Evolutionary conservation across 2,113 vertebrate genomes (phyloP).

Genomic region (Zosterops borbonicus): DNA sequence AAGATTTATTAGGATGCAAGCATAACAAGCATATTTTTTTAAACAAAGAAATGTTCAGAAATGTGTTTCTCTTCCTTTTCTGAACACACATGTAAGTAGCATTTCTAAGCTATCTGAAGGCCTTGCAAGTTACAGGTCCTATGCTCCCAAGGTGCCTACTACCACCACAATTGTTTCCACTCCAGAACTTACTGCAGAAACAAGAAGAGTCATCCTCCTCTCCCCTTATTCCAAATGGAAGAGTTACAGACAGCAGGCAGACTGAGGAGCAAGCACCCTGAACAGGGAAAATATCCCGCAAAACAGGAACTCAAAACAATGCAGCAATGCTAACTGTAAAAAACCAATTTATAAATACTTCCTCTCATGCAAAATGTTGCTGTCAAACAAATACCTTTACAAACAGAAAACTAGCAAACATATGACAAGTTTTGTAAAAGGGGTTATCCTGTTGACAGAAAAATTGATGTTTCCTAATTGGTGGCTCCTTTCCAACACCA

Average conservation of each 20-base stretch:
- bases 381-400: constrained; percentile 29
- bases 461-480: constrained; percentile 31
- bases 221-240: not conserved
- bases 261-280: not conserved
- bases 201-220: not conserved
- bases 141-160: not conserved
- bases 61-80: not conserved
- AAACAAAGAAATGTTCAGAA: not conserved
- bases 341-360: not conserved
- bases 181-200: not conserved
- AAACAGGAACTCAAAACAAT: not conserved
- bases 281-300: not conserved
- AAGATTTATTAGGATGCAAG: not conserved
- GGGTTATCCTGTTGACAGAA: not conserved
- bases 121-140: not conserved
- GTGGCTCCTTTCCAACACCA: not conserved
- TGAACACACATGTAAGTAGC: not conserved
- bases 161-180: not conserved
- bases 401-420: constrained; percentile 32
- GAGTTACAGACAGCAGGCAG: not conserved
- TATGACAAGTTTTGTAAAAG: constrained; percentile 9
- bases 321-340: not conserved
- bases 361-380: not conserved
- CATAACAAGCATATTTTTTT: not conserved
- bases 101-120: not conserved